These are phyloP conservation scores for Pharmacophagus antenor DNA, from an alignment of 2,888 invertebrate genomes.

Conservation along the genomic window DNA sequence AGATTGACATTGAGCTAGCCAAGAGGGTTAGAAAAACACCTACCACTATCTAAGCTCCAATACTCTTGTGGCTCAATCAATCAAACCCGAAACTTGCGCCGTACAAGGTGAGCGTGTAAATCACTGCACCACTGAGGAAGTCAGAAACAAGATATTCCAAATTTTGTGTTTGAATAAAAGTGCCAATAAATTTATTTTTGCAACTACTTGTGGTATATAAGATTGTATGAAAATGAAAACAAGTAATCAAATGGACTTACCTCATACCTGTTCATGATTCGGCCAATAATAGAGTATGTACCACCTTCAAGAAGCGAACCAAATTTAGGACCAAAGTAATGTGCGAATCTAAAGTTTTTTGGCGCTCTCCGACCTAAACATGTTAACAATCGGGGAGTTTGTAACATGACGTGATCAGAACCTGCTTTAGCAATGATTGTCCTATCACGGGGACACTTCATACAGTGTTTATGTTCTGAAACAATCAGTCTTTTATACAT, in stretches of 20 bases:
- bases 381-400: conserved; percentile 52
- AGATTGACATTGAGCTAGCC: no score
- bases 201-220: no score
- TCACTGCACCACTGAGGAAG: no score
- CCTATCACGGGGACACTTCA: conserved; percentile 69
- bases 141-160: no score
- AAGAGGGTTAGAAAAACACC: no score
- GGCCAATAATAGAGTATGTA: conserved; percentile 61
- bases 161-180: no score
- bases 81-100: no score
- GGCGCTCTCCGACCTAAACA: conserved; percentile 57
- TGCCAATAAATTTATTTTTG: no score
- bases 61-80: no score
- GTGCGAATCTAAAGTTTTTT: conserved; percentile 49
- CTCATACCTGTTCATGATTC: conserved; percentile 52
- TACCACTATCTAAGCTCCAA: no score
- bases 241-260: conserved; percentile 45
- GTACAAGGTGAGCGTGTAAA: no score
- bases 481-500: conserved; percentile 28
- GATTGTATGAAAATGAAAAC: background rate
- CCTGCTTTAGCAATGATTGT: conserved; percentile 64
- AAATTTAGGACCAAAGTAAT: conserved; percentile 66
- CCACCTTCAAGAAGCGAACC: conserved; percentile 63
- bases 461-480: conserved; percentile 48
- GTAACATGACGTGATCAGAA: conserved; percentile 54